Base-by-base conservation (phyloP, 2,888 invertebrate genomes). In the Drosophila aldrichi region DNA sequence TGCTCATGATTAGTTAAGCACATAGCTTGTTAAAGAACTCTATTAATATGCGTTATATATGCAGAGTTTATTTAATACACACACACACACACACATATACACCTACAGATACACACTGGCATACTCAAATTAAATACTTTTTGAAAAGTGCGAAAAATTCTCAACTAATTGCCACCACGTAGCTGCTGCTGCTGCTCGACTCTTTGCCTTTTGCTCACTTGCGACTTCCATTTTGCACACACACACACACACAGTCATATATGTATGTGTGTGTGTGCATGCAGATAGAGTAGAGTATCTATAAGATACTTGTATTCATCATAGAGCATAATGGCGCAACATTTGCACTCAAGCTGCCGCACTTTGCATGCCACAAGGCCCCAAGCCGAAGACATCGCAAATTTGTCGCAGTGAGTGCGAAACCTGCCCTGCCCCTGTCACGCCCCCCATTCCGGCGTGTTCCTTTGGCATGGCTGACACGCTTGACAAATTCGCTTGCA, bases 401-500 rank as follows among this genome's bases (percentile, higher is more conserved):
- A 85, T 84, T 84, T 84, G 87, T 84, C 82, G 76, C 82, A 60
- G 69, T 72, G 64, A 74, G 57, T 63, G 48, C 14, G 51, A 16
- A 22, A 29, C 41, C 38, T 46, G 54, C 46, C 34, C 46, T 29
- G 36, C 52, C 18, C 18, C 20, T 18, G 20, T 22, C 60, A 52
- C 52, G 52, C 18, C 10, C 36, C 16, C 36, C 14, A 14, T n/a
- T 60, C 65, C 65, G 22, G n/a, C 38, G 41, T 58, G 40, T 46
- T 32, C 49, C 60, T 20, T 60, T 59, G 46, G 66, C 34, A 55
- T 55, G 66, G 34, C 79, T 84, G 82, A 77, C 74, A 83, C 79
- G 86, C 79, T 77, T 86, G 88, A 86, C 83, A 86, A 88, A 86
- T 88, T 86, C 75, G 86, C 86, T 69, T 72, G 86, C 86, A 87